phyloP scores from a whole-genome alignment of 2,113 vertebrate species.

The Cochlearius cochlearius region DNA sequence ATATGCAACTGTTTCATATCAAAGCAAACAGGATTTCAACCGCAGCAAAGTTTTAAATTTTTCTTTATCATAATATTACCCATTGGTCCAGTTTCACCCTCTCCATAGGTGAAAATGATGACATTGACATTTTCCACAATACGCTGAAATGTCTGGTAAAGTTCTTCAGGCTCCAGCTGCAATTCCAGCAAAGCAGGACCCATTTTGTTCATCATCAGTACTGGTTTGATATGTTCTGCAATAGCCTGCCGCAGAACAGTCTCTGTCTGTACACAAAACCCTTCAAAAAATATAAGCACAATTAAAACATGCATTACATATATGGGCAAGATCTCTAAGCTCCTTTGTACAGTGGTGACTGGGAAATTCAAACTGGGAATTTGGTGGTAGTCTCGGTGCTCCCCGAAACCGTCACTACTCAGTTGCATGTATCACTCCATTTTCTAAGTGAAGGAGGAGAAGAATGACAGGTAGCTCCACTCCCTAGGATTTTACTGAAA shows the following conservation, averaged over 20 bases:
- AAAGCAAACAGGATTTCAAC: neutral
- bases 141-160: conserved; percentile 40
- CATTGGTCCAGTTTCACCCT: conserved; percentile 51
- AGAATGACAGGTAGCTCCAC: neutral
- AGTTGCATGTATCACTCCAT: fast-evolving
- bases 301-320: neutral
- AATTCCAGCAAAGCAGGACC: conserved; percentile 44
- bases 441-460: neutral
- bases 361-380: neutral
- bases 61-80: conserved; percentile 50
- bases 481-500: neutral
- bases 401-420: neutral
- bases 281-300: neutral
- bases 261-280: conserved; percentile 48
- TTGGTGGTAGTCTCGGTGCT: neutral
- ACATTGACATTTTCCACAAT: conserved; percentile 47
- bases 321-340: neutral
- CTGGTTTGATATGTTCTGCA: conserved; percentile 34
- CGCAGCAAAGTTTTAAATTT: neutral
- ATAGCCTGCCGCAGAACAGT: conserved; percentile 35
- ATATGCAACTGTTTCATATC: neutral
- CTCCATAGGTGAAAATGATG: conserved; percentile 35
- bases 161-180: conserved; percentile 57
- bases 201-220: conserved; percentile 64
- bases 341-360: neutral